phyloP scores from a whole-genome alignment of 2,797 vertebrate genomes.

The Enteromius unitaeniatus region DNA sequence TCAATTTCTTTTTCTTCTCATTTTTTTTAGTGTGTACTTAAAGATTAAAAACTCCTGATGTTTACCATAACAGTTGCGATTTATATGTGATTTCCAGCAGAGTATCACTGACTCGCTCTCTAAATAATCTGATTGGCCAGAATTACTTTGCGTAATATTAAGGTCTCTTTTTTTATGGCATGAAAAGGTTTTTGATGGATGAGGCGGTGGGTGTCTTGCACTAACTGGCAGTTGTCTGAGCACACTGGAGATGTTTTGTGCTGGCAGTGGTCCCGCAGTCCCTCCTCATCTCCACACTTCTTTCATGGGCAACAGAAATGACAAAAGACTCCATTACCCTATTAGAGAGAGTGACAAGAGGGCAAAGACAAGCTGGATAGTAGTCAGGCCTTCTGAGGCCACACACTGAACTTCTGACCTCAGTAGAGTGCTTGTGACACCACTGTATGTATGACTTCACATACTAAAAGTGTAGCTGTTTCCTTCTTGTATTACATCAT shows the following conservation, averaged over 20 bases:
- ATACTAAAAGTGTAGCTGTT: background rate
- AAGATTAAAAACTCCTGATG: background rate
- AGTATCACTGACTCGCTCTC: too few relatives aligned
- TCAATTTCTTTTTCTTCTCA: too few relatives aligned
- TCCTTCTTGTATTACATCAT: slow-evolving; percentile 4
- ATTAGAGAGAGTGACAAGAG: slow-evolving; percentile 27
- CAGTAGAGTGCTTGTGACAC: slow-evolving; percentile 24
- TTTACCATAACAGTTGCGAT: background rate
- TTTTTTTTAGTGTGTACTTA: background rate
- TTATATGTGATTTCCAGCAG: background rate
- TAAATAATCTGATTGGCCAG: background rate
- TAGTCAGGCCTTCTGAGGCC: slow-evolving; percentile 27
- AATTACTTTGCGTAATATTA: slow-evolving; percentile 6
- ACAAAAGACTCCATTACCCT: slow-evolving; percentile 29
- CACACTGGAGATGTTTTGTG: slow-evolving; percentile 16
- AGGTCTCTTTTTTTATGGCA: background rate
- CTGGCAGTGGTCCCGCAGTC: background rate
- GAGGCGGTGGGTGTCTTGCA: background rate
- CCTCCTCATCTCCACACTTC: background rate
- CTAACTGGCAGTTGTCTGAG: slow-evolving; percentile 24
- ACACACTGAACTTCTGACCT: slow-evolving; percentile 26
- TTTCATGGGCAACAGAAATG: slow-evolving; percentile 25
- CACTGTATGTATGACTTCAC: background rate
- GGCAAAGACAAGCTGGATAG: slow-evolving; percentile 4
- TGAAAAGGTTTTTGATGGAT: background rate